A percentile compares a stretch with the other conserved stretches of the same genome.
These are phyloP conservation scores for Daboia siamensis DNA, from an alignment of 2,113 vertebrate genomes.

Conservation along the genomic window DNA sequence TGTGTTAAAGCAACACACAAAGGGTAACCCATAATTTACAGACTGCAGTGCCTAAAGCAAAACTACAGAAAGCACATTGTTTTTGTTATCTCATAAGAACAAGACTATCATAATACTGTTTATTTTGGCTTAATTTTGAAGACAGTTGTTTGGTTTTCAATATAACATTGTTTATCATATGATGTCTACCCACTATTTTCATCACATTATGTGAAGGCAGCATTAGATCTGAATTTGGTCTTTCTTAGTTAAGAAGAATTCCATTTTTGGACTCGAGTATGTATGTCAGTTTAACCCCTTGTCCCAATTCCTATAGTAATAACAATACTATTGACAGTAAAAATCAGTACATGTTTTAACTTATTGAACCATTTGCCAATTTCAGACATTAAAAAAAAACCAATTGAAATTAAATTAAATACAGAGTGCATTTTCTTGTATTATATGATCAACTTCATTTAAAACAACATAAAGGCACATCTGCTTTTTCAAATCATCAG, in stretches of 20 bases:
- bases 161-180: background rate
- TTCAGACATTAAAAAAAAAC: background rate
- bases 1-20: background rate
- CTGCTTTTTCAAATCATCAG: background rate
- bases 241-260: background rate
- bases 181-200: background rate
- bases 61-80: background rate
- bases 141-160: background rate
- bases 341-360: conserved; percentile 22
- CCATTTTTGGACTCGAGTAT: background rate
- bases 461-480: background rate
- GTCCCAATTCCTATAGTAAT: background rate
- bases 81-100: background rate
- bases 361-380: background rate
- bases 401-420: background rate
- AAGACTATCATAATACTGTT: background rate
- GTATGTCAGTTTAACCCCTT: background rate
- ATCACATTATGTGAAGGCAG: background rate
- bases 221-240: background rate
- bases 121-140: background rate
- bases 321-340: conserved; percentile 18
- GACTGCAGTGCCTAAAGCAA: background rate
- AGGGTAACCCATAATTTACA: background rate
- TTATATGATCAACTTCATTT: background rate
- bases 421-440: background rate